Evolutionary conservation across 1,140 invertebrate genomes (phyloP).

Genomic region (Drosophila bifasciata): DNA sequence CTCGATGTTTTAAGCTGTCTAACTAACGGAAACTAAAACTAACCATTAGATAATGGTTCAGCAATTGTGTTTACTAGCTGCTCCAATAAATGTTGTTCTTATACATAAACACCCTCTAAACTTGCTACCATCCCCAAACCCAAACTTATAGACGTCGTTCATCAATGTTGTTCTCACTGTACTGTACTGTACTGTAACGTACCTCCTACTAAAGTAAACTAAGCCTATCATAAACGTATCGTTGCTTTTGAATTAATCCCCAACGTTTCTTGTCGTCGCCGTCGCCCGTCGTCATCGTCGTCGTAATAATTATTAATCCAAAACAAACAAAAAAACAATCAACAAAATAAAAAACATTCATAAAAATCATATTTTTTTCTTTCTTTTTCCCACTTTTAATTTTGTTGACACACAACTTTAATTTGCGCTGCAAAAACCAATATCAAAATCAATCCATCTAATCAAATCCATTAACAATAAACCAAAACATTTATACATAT

Average conservation of each 20-base stretch:
- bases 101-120: conserved; percentile 24
- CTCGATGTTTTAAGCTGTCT: conserved; percentile 24
- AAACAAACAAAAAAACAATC: too few relatives aligned
- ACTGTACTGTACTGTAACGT: too few relatives aligned
- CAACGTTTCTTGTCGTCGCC: conserved; percentile 58
- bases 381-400: conserved; percentile 72
- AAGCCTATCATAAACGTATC: conserved; percentile 23
- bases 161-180: conserved; percentile 52
- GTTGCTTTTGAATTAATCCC: conserved; percentile 34
- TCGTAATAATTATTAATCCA: conserved; percentile 45
- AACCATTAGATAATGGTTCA: conserved; percentile 33
- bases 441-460: conserved; percentile 43
- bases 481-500: conserved; percentile 30
- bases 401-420: conserved; percentile 56
- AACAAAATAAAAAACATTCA: conserved; percentile 55
- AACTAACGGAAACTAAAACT: conserved; percentile 25
- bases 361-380: conserved; percentile 65
- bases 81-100: conserved; percentile 58
- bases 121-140: neutral
- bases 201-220: conserved; percentile 21
- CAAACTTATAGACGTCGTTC: conserved; percentile 41
- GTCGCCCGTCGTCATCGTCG: conserved; percentile 49
- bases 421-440: conserved; percentile 46
- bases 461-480: conserved; percentile 47
- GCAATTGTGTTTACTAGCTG: conserved; percentile 10